These are phyloP conservation scores for Eupithecia subumbrata DNA, from an alignment of 2,888 invertebrate species.

Conservation along the genomic window DNA sequence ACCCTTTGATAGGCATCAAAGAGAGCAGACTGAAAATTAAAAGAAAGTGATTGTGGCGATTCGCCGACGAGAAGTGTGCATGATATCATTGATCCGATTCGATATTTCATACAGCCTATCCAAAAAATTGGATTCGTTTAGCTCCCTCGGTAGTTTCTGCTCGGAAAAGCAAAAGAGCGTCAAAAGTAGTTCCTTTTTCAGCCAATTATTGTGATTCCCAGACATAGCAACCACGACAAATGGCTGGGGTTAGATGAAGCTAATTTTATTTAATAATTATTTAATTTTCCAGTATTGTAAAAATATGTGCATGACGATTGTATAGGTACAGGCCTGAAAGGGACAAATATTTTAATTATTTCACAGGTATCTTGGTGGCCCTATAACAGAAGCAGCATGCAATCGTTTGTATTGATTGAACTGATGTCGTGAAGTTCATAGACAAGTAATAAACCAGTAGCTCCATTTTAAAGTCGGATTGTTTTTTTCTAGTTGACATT, in stretches of 20 bases:
- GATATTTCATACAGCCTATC: too few species aligned
- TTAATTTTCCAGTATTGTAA: too few species aligned
- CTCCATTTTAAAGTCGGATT: background rate
- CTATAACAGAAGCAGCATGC: constrained; percentile 36
- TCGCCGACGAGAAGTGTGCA: background rate
- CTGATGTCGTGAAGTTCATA: constrained; percentile 11
- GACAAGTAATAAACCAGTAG: constrained; percentile 4
- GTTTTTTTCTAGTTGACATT: background rate
- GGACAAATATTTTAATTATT: background rate
- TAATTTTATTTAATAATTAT: too few species aligned
- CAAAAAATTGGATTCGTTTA: background rate
- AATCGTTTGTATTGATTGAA: constrained; percentile 30
- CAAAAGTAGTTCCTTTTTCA: background rate
- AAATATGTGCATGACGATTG: background rate
- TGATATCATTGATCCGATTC: too few species aligned
- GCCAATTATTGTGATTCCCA: too few species aligned
- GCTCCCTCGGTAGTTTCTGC: background rate
- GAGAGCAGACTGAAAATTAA: too few species aligned
- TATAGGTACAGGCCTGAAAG: background rate
- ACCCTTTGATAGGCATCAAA: too few species aligned
- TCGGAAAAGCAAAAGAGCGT: background rate
- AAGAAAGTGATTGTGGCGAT: background rate
- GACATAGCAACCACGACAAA: too few species aligned
- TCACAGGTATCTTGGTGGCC: background rate
- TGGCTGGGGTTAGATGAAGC: too few species aligned